phyloP scores from a whole-genome alignment of 2,888 invertebrate genomes.

The Ecdyonurus torrentis region DNA sequence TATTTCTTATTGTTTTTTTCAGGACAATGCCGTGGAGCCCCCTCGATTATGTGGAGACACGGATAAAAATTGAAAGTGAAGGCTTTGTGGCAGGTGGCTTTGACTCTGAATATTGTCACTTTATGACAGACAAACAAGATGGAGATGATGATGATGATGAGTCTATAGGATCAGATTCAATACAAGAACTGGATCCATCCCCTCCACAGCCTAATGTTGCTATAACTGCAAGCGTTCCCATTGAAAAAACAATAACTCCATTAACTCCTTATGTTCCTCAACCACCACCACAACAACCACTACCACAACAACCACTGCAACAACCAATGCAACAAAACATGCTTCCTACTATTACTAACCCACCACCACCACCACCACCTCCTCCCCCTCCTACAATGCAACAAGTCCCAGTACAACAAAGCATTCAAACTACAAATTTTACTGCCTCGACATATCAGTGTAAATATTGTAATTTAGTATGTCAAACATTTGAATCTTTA shows the following conservation, averaged over 20 bases:
- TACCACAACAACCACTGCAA: too few relatives aligned
- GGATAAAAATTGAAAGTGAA: neutral
- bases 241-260: neutral
- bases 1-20: neutral
- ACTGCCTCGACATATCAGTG: neutral
- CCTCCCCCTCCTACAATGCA: too few relatives aligned
- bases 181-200: neutral
- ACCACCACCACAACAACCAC: neutral
- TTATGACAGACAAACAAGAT: neutral
- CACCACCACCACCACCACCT: neutral
- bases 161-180: neutral
- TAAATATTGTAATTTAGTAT: neutral
- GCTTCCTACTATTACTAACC: too few relatives aligned
- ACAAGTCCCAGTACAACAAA: too few relatives aligned
- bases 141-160: neutral
- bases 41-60: neutral
- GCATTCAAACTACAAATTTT: too few relatives aligned
- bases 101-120: neutral
- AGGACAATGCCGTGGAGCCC: neutral
- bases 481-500: neutral
- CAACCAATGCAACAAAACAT: too few relatives aligned
- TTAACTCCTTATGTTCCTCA: neutral
- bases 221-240: neutral
- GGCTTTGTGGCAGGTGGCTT: neutral
- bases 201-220: too few relatives aligned